These are phyloP conservation scores for Catamblyrhynchus diadema DNA, from an alignment of 2,797 vertebrate species.

Conservation along the genomic window DNA sequence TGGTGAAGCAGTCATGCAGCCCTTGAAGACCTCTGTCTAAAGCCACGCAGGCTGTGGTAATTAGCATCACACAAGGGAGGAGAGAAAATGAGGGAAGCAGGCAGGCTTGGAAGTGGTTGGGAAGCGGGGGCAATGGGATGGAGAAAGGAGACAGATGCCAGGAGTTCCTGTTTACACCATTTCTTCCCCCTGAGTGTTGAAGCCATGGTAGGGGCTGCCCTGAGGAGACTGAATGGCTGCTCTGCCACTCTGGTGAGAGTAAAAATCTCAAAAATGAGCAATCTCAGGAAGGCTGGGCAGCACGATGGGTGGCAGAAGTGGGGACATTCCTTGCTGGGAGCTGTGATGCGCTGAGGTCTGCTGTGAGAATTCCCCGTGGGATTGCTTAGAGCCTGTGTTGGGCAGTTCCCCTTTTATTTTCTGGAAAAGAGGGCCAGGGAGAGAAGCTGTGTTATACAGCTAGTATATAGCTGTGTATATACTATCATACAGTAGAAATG, in stretches of 20 bases:
- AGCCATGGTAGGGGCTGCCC: background rate
- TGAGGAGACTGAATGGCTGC: background rate
- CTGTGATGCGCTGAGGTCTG: background rate
- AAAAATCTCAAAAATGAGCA: background rate
- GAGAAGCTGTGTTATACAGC: background rate
- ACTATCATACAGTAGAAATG: background rate
- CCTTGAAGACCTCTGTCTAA: background rate
- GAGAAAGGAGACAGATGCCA: accelerated
- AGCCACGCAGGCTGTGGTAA: background rate
- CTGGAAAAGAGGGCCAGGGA: background rate
- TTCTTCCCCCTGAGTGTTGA: accelerated
- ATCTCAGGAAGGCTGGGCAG: background rate
- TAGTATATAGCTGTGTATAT: no score
- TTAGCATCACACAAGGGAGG: background rate
- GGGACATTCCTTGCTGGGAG: background rate
- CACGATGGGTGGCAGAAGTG: background rate
- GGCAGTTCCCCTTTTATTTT: background rate
- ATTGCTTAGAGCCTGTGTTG: background rate
- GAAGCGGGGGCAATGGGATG: accelerated
- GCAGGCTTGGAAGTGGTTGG: background rate
- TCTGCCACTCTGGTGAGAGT: background rate
- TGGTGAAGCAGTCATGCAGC: background rate
- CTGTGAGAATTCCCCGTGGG: background rate
- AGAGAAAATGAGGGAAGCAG: background rate
- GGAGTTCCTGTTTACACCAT: background rate